A percentile compares a stretch with the other conserved stretches of the same genome.
phyloP scores from a whole-genome alignment of 2,797 vertebrate species.

The Orientallactaga sibirica region DNA sequence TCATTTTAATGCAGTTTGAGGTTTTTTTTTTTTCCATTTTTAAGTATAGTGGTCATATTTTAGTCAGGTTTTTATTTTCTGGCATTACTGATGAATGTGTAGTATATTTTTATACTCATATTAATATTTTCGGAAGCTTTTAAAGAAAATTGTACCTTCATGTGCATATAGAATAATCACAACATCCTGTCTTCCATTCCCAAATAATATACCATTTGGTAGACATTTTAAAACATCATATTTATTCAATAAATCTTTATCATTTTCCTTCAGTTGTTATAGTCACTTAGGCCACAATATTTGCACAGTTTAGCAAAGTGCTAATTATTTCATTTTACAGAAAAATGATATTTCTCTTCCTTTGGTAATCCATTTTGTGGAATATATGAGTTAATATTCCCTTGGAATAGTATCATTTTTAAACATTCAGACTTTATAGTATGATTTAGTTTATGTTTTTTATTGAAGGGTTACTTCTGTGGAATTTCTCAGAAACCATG shows the following conservation, averaged over 20 bases:
- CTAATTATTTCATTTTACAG: neutral
- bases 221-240: neutral
- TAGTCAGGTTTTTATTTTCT: slow-evolving; percentile 17
- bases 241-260: too few relatives aligned
- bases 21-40: neutral
- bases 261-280: neutral
- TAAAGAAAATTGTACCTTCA: neutral
- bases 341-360: slow-evolving; percentile 1
- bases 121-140: neutral
- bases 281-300: neutral
- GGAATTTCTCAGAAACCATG: neutral
- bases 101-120: slow-evolving; percentile 30
- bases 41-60: neutral
- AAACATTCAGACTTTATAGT: neutral
- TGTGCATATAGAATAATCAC: neutral
- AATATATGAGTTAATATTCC: neutral
- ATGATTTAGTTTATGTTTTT: neutral
- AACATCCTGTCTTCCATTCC: neutral
- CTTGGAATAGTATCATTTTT: neutral
- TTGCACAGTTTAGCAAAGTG: neutral
- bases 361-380: neutral
- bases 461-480: neutral
- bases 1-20: neutral
- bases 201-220: neutral
- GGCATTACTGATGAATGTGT: neutral